phyloP scores from a whole-genome alignment of 2,888 invertebrate genomes.

The Ectropis crepuscularia region DNA sequence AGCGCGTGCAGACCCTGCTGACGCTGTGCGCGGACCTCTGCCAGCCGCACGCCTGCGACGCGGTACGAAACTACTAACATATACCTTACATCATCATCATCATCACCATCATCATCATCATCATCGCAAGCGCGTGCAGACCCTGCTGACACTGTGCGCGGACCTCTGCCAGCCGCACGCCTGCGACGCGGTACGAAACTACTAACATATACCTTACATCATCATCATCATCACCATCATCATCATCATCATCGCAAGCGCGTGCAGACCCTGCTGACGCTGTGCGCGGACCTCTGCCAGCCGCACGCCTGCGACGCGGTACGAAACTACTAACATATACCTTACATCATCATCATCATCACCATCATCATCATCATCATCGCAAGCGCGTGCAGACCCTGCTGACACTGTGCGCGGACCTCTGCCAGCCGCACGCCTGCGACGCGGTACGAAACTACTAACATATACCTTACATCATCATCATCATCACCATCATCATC shows the following conservation, averaged over 20 bases:
- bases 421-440: constrained; percentile 62
- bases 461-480: not conserved
- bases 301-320: constrained; percentile 62
- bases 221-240: no score
- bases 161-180: constrained; percentile 67
- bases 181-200: constrained; percentile 62
- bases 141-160: constrained; percentile 70
- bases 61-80: constrained; percentile 55
- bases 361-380: no score
- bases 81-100: not conserved
- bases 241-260: no score
- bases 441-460: constrained; percentile 62
- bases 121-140: constrained; percentile 69
- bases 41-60: constrained; percentile 60
- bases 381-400: constrained; percentile 69
- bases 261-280: constrained; percentile 69
- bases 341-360: not conserved
- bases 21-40: constrained; percentile 72
- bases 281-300: constrained; percentile 70
- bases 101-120: no score
- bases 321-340: constrained; percentile 47
- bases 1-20: constrained; percentile 68
- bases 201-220: not conserved
- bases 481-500: no score
- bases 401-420: constrained; percentile 69